Base-by-base conservation (phyloP, 1,140 invertebrate species). In the Heliconius hewitsoni region DNA sequence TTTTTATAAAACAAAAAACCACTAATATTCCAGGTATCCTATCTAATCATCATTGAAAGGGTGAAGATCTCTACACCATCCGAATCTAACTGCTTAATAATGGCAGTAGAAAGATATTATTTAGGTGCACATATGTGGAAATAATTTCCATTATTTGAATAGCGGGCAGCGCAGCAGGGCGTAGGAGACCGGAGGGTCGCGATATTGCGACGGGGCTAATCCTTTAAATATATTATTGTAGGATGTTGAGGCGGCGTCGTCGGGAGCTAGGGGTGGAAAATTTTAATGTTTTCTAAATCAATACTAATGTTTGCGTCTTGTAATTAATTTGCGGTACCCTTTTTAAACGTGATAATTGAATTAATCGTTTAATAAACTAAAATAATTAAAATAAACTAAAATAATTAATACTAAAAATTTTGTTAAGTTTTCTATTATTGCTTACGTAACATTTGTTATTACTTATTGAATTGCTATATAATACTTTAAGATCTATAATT, bases 71-170 rank as follows among this genome's bases (percentile, higher is more conserved):
- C 80, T 79, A 90, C 88, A 91, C 82, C 82, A 87, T 85, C 83
- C 60, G 1, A 66, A 27, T 66, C 13, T 66, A 23, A 66, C 60
- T 30, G 60, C 27, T 94, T 95, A 95, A 95, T 96, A 95, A 95
- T 91, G 93, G 94, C 92, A 89, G 87, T 84, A 85, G 85, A 94
- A 94, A 94, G 89, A 93, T 94, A 93, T 94, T 94, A 92, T 93
- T 93, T 93, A 93, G 91, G 91, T 91, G 93, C 93, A 93, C 92
- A 94, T 94, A 94, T 94, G 93, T 93, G 93, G 91, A 94, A 94
- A 94, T 94, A 93, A 94, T 94, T 93, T 93, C 91, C 93, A 94
- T 94, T 94, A 93, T 94, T 94, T 93, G 93, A 92, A 93, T 94
- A 93, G 91, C 88, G 90, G 84, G 83, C 84, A 85, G 86, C 86